These are phyloP conservation scores for Odocoileus hemionus DNA, from an alignment of 2,113 vertebrate species.

Conservation along the genomic window DNA sequence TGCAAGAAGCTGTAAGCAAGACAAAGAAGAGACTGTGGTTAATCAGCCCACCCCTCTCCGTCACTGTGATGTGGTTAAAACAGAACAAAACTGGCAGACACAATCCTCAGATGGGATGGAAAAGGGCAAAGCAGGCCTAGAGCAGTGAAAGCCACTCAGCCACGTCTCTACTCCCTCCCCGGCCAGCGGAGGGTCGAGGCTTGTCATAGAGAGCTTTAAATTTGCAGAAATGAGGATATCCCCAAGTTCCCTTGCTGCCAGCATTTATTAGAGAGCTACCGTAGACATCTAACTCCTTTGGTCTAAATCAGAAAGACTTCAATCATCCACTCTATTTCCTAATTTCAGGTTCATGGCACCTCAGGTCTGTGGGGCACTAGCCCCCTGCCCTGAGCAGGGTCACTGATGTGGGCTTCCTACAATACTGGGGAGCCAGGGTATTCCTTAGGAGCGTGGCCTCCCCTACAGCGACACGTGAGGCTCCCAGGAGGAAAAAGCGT, in stretches of 20 bases:
- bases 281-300: not conserved
- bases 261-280: not conserved
- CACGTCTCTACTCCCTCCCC: not conserved
- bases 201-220: not conserved
- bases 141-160: not conserved
- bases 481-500: not conserved
- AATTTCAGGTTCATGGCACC: not conserved
- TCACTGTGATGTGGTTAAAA: not conserved
- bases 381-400: not conserved
- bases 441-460: not conserved
- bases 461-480: not conserved
- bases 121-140: not conserved
- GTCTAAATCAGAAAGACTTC: not conserved
- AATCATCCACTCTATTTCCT: not conserved
- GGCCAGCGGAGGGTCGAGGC: not conserved
- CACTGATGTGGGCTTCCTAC: not conserved
- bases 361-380: not conserved
- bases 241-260: not conserved
- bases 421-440: not conserved
- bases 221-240: not conserved
- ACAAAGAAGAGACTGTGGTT: not conserved
- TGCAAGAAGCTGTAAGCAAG: not conserved
- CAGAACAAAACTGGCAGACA: not conserved
- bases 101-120: fast-evolving
- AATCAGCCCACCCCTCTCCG: not conserved